A percentile compares a stretch with the other conserved stretches of the same genome.
These are phyloP conservation scores for Akabosia matsudoensis DNA, from an alignment of 1,140 invertebrate species.

Conservation along the genomic window DNA sequence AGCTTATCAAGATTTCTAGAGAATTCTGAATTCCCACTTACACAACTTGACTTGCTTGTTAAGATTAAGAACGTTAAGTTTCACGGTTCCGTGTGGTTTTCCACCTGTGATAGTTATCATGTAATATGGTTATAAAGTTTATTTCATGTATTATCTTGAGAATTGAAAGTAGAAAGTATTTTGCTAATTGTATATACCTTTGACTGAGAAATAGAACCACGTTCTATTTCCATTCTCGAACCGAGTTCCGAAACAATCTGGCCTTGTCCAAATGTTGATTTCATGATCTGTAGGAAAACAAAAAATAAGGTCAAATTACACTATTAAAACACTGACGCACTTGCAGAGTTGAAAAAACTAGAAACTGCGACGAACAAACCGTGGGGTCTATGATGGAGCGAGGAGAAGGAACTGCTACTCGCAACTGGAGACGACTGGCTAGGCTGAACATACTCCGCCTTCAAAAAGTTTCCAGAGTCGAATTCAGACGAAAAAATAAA, in stretches of 20 bases:
- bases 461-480: constrained; percentile 81
- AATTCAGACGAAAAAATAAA: constrained; percentile 75
- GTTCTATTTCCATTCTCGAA: constrained; percentile 87
- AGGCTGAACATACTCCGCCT: constrained; percentile 60
- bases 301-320: not conserved
- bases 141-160: too few species aligned
- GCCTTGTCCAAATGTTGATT: constrained; percentile 86
- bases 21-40: constrained; percentile 47
- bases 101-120: constrained; percentile 54
- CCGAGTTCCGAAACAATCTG: constrained; percentile 80
- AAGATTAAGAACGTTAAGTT: constrained; percentile 80
- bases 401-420: not conserved
- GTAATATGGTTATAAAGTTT: too few species aligned
- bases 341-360: too few species aligned
- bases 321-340: not conserved
- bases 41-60: constrained; percentile 88
- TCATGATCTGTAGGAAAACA: constrained; percentile 65
- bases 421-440: not conserved
- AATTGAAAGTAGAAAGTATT: too few species aligned
- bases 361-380: not conserved
- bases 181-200: too few species aligned
- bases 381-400: not conserved
- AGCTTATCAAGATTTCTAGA: not conserved
- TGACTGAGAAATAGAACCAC: constrained; percentile 92
- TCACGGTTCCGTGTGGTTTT: constrained; percentile 59